A percentile compares a stretch with the other conserved stretches of the same genome.
phyloP scores from a whole-genome alignment of 2,797 vertebrate species.

The Rhyacichthys aspro region DNA sequence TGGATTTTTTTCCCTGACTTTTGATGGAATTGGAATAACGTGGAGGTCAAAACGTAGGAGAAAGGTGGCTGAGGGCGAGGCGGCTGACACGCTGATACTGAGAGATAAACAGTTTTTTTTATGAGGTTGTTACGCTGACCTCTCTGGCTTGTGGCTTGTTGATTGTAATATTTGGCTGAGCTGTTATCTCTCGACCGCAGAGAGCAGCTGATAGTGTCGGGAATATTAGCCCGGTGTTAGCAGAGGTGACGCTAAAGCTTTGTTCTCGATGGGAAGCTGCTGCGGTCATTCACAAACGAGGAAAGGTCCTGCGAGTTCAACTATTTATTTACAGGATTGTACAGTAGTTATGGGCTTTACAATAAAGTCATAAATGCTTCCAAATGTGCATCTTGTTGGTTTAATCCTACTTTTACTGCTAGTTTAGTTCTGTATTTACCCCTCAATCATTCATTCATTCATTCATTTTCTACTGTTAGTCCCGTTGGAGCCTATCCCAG shows the following conservation, averaged over 20 bases:
- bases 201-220: slow-evolving; percentile 54
- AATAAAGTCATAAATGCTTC: too few species aligned
- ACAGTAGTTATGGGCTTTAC: too few species aligned
- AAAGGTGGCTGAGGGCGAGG: slow-evolving; percentile 41
- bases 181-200: slow-evolving; percentile 61
- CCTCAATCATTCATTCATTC: too few species aligned
- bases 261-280: slow-evolving; percentile 26
- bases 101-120: slow-evolving; percentile 61
- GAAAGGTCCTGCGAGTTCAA: too few species aligned
- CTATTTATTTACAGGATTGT: too few species aligned
- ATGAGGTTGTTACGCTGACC: slow-evolving; percentile 64
- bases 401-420: too few species aligned
- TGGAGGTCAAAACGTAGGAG: slow-evolving; percentile 21
- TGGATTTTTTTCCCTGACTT: slow-evolving; percentile 37
- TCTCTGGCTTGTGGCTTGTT: slow-evolving; percentile 58
- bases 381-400: too few species aligned
- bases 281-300: not conserved
- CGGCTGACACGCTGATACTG: slow-evolving; percentile 60
- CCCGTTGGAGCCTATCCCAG: too few species aligned
- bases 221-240: slow-evolving; percentile 54
- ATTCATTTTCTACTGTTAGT: too few species aligned
- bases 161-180: slow-evolving; percentile 56
- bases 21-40: slow-evolving; percentile 41
- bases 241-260: slow-evolving; percentile 23
- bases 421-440: too few species aligned